Evolutionary conservation across 2,797 vertebrate genomes (phyloP), one percentile per base, ranked within the genome.

Genomic region (Enteromius paludinosus): DNA sequence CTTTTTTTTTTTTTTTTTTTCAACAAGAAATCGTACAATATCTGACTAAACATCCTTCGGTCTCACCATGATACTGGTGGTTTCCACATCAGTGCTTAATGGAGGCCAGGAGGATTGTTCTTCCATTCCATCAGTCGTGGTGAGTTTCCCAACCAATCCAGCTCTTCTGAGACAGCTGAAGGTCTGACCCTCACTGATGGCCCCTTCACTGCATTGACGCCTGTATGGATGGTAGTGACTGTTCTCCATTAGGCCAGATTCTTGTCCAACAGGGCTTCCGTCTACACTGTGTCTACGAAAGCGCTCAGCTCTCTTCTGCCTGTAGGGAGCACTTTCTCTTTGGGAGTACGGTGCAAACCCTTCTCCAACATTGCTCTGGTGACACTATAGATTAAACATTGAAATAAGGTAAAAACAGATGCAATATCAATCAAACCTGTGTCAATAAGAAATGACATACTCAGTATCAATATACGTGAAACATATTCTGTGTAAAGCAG

Each of bases 141-240:
- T 65, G 81, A 68, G 18, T 35, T 73, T 68, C 12, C 89, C 88
- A 7, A 86, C 79, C 78, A 79, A 76, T 59, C 84, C 89, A 45
- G 86, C 79, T 7, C 92, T 90, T 82, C 90, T 87, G 74, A 92
- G 84, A 72, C 89, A 89, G 80, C 84, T 78, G 43, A 90, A 90
- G 71, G 92, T 56, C 1, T 91, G 76, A 4, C 78, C 85, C 18
- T 79, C 49, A 0, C 82, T 1, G 82, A 90, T 68, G 89, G 91
- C 89, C 0, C 95, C 95, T 4, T 97, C 95, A 0, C 95, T 95
- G 90, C 95, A 92, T 85, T 96, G 97, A 79, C 94, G 93, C 62
- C 91, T 93, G 90, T 98, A 98, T 0, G 96, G 96, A 83, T 98
- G 96, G 90, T 96, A 98, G 12, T 93, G 94, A 80, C 86, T 88